Evolutionary conservation across 2,797 vertebrate species (phyloP), one percentile per base, ranked within the genome.

Genomic region (Falco columbarius): DNA sequence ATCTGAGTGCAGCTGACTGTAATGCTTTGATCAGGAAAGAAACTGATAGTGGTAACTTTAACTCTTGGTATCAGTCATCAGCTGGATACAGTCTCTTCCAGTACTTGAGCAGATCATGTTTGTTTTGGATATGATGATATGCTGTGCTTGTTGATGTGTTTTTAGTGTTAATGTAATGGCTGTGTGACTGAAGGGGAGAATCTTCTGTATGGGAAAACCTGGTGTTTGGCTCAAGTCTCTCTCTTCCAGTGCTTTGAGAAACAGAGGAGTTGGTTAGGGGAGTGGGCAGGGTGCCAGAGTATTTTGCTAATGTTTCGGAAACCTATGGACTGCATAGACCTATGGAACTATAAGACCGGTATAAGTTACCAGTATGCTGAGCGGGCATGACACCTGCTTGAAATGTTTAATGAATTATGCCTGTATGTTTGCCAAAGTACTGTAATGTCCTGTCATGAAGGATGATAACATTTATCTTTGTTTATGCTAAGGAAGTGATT

Each of bases 111-210:
- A 87, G 56, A 9, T 62, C 38, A 23, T 75, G 27, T 65, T 86
- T 63, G 3, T 17, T 89, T 86, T 47, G 40, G 55, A 24, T 73
- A 34, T 91, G 65, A 15, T 88, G 1, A 0, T 29, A 7, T 0
- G 0, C 30, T 42, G 29, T 59, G 8, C 7, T 3, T 20, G 21
- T 24, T 63, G 80, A 67, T 0, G 0, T 29, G 14, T 65, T 80
- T 89, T 85, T 63, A 71, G 8, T 32, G 26, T 49, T 73, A 30
- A 14, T 38, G 1, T 27, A 27, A 23, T 7, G 7, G 40, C 19
- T 24, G 10, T 40, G 38, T 46, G 20, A 22, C 32, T 38, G 15
- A 72, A 36, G 24, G 17, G 19, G 59, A 54, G 32, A 58, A 47
- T 47, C 21, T 73, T 67, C 10, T 5, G 1, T 47, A 3, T 54